Base-by-base conservation (phyloP, 2,113 vertebrate species). In the Pterocles orientalis region DNA sequence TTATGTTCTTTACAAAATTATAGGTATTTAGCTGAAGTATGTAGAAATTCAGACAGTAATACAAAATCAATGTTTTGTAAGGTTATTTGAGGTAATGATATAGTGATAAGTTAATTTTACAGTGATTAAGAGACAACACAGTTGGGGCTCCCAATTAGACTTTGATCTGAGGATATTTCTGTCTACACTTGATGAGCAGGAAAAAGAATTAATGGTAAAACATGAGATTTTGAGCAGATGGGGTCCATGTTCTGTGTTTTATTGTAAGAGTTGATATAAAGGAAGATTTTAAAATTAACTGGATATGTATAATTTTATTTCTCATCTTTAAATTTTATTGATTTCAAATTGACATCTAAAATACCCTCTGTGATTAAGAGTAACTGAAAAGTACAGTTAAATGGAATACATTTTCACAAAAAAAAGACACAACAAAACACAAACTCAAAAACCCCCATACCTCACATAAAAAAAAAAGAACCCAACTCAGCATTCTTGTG, bases 41-140 rank as follows among this genome's bases (percentile, higher is more conserved):
- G 16, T 50, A 86, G 77, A 91, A 95, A 95, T 87, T 54, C 58
- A 89, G 72, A 72, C 70, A 84, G 77, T 80, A 90, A 89, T 84
- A 82, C 34, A 83, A 96, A 95, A 92, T 93, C 94, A 90, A 81
- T 96, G 77, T 92, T 95, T 86, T 86, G 43, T 80, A 81, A 95
- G 83, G 88, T 97, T 95, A 95, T 94, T 87, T 96, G 91, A 93
- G 87, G 77, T 93, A 92, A 92, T 95, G 73, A 47, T 83, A 78
- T 20, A 86, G 79, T 82, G 92, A 57, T 96, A 92, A 90, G 62
- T 91, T 96, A 95, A 95, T 96, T 96, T 95, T 93, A 75, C 68
- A 75, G 62, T 92, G 87, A 96, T 94, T 95, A 97, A 95, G 73
- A 94, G 79, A 91, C 69, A 73, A 51, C 70, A 57, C 93, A 81